Evolutionary conservation across 2,113 vertebrate genomes (phyloP), one percentile per base, ranked within the genome.

Genomic region (Callaeas wilsoni): DNA sequence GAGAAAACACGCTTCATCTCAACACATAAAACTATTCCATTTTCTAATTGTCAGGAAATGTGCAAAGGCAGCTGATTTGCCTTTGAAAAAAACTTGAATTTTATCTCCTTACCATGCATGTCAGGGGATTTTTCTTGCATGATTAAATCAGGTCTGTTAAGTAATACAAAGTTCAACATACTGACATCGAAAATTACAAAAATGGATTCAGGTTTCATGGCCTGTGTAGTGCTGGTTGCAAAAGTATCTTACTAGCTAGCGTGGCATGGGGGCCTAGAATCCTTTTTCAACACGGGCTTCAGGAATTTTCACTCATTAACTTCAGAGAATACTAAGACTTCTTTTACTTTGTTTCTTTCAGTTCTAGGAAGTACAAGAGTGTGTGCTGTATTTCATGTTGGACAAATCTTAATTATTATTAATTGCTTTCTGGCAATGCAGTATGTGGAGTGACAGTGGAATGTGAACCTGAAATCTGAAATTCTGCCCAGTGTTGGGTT

Each of bases 391-490:
- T 94, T 97, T 96, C 60, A 90, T 14, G 30, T 62, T n/a, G 65
- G 82, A 77, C 44, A 86, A 77, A 84, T 64, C 37, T 77, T 75
- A 78, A 94, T 97, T 90, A 92, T 90, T 89, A 96, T 64, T 80
- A 90, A 96, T 95, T 39, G 29, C 60, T 81, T 92, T 92, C 84
- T 94, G 97, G 89, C 27, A 85, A 44, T 6, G 1, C 29, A 87
- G 32, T 16, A 70, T 9, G 12, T 68, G 25, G 75, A 87, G 42
- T 79, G 89, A 56, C 62, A 73, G 81, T 62, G 78, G 90, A 90
- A 83, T 42, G 53, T 1, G 10, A 94, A 90, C 12, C 71, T 89
- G 77, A 94, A 94, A 95, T 68, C 70, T 95, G 96, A 97, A 95
- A 92, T 94, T 78, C 60, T 97, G 91, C 84, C 86, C 69, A 46